Evolutionary conservation across 2,797 vertebrate species (phyloP).

Genomic region (Xiphorhynchus erythropygius): DNA sequence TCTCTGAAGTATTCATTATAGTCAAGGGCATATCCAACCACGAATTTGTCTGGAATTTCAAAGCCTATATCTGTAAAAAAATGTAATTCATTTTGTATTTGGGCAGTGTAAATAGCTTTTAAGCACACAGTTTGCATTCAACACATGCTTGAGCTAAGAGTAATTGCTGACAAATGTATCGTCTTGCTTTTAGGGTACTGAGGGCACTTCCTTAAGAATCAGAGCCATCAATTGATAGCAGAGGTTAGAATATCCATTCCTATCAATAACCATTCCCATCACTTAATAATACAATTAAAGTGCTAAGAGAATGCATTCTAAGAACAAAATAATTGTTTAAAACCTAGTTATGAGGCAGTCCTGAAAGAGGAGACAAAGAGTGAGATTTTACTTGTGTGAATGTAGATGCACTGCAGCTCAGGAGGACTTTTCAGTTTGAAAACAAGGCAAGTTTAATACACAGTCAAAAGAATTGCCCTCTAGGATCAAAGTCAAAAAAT

Average conservation of each 20-base stretch:
- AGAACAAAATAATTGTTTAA: background rate
- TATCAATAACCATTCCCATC: background rate
- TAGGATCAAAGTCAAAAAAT: background rate
- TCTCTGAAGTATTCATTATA: slow-evolving; percentile 90
- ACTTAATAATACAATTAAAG: background rate
- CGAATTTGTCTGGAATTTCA: slow-evolving; percentile 86
- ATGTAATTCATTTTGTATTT: background rate
- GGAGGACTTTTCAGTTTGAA: background rate
- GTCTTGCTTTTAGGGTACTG: background rate
- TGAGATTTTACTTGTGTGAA: background rate
- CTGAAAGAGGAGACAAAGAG: background rate
- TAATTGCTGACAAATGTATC: background rate
- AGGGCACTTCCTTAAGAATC: background rate
- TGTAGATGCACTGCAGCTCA: background rate
- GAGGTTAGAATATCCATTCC: background rate
- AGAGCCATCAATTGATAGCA: background rate
- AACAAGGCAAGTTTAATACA: background rate
- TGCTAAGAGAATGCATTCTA: background rate
- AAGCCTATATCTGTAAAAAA: slow-evolving; percentile 82
- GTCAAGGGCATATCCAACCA: slow-evolving; percentile 87
- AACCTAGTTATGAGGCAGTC: background rate
- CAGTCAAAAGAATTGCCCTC: background rate
- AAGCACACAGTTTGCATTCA: background rate
- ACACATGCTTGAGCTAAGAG: background rate
- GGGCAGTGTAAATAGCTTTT: background rate